These are phyloP conservation scores for Lobophora halterata DNA, from an alignment of 2,888 invertebrate genomes.

Conservation along the genomic window DNA sequence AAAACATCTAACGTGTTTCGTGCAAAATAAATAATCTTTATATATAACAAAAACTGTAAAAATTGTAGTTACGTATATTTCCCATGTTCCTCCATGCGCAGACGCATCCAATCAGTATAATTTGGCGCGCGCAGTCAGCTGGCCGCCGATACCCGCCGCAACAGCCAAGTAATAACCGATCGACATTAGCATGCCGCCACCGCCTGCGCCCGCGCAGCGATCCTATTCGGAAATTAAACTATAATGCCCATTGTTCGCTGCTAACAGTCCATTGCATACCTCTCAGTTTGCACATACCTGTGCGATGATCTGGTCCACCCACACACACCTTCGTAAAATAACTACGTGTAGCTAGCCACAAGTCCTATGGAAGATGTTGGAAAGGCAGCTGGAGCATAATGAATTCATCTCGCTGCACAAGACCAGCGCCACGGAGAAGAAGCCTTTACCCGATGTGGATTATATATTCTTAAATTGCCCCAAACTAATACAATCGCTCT, in stretches of 20 bases:
- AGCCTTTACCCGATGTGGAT: too few species aligned
- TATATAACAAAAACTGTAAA: neutral
- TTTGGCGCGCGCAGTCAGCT: conserved; percentile 16
- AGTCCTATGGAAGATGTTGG: too few species aligned
- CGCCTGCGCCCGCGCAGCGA: neutral
- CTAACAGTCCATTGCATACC: conserved; percentile 11
- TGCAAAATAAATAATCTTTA: too few species aligned
- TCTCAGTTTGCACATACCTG: conserved; percentile 16
- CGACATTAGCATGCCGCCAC: conserved; percentile 15
- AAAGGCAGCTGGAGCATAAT: too few species aligned
- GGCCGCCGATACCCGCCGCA: conserved; percentile 3
- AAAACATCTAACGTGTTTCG: too few species aligned
- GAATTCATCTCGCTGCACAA: too few species aligned
- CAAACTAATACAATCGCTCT: too few species aligned
- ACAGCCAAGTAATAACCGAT: conserved; percentile 11
- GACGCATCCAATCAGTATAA: conserved; percentile 18
- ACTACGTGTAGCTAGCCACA: too few species aligned
- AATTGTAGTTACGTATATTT: conserved; percentile 2
- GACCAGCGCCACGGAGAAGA: too few species aligned
- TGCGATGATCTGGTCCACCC: too few species aligned
- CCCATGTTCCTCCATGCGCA: neutral
- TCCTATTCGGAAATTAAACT: conserved; percentile 1
- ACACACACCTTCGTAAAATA: too few species aligned
- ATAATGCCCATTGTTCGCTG: conserved; percentile 15
- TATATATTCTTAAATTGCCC: too few species aligned